Evolutionary conservation across 2,888 invertebrate genomes (phyloP).

Genomic region (Lasioglossum zephyrum): DNA sequence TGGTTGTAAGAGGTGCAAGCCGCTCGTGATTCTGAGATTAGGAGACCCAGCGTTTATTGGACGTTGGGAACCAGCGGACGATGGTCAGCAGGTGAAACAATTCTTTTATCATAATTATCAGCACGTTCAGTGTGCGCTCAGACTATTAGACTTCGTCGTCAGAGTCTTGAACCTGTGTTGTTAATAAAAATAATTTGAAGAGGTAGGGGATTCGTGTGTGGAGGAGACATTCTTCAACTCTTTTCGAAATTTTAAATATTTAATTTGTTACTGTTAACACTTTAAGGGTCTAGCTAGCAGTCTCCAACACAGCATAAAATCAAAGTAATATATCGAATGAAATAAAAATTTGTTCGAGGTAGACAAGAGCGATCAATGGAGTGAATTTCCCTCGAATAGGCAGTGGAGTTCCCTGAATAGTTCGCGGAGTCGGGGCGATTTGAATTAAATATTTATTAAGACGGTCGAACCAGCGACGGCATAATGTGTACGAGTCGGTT

Average conservation of each 20-base stretch:
- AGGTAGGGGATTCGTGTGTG: background rate
- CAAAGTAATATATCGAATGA: too few relatives aligned
- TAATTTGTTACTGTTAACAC: too few relatives aligned
- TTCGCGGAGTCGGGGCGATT: background rate
- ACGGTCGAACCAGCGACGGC: background rate
- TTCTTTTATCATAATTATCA: background rate
- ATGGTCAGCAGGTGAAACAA: background rate
- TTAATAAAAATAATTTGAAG: background rate
- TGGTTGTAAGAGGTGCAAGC: background rate
- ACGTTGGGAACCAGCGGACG: background rate
- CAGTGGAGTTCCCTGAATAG: background rate
- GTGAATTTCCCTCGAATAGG: background rate
- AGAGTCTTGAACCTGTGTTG: background rate
- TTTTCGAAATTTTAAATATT: too few relatives aligned
- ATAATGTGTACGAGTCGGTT: too few relatives aligned
- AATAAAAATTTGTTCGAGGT: too few relatives aligned
- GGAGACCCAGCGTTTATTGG: background rate
- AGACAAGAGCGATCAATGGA: background rate
- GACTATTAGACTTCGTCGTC: too few relatives aligned
- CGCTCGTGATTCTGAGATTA: background rate
- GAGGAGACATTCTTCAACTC: too few relatives aligned
- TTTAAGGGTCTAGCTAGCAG: too few relatives aligned
- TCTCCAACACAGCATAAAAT: too few relatives aligned
- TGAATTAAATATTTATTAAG: background rate
- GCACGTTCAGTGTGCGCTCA: background rate